Percentiles rank a stretch among this genome's conserved stretches.
These are phyloP conservation scores for Urocynchramus pylzowi DNA, from an alignment of 2,113 vertebrate species.

Conservation along the genomic window DNA sequence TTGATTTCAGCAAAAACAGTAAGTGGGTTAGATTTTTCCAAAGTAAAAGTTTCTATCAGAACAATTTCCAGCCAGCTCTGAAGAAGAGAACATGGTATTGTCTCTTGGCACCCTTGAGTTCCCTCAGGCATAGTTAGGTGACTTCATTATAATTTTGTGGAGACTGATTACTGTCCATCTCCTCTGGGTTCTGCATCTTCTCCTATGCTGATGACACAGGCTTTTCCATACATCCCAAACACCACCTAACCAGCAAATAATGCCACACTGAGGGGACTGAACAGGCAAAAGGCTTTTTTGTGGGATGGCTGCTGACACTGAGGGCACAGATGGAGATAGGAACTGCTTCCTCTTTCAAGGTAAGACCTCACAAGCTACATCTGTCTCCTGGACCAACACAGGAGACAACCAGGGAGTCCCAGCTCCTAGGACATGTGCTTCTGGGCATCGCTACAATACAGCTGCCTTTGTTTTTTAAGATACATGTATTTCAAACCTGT, in stretches of 20 bases:
- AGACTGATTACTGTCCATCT: neutral
- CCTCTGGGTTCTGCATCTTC: neutral
- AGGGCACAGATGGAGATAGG: neutral
- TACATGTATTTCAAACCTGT: neutral
- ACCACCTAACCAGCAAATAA: neutral
- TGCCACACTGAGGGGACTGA: neutral
- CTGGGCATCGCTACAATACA: neutral
- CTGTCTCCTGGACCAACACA: neutral
- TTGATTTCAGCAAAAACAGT: neutral
- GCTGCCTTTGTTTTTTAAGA: neutral
- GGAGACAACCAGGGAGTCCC: neutral
- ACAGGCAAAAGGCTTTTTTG: accelerated
- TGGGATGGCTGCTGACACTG: neutral
- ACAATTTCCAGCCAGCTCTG: neutral
- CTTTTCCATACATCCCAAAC: neutral
- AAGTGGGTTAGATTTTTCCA: neutral
- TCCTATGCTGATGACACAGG: neutral
- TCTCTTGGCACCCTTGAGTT: neutral
- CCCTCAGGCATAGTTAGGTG: neutral
- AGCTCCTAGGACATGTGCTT: neutral
- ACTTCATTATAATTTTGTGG: neutral
- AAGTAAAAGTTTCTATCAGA: neutral
- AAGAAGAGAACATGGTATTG: accelerated
- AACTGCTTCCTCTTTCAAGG: neutral
- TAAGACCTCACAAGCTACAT: neutral